Percentiles rank a stretch among this genome's conserved stretches.
These are phyloP conservation scores for Bovichtus variegatus DNA, from an alignment of 2,797 vertebrate genomes.

Conservation along the genomic window DNA sequence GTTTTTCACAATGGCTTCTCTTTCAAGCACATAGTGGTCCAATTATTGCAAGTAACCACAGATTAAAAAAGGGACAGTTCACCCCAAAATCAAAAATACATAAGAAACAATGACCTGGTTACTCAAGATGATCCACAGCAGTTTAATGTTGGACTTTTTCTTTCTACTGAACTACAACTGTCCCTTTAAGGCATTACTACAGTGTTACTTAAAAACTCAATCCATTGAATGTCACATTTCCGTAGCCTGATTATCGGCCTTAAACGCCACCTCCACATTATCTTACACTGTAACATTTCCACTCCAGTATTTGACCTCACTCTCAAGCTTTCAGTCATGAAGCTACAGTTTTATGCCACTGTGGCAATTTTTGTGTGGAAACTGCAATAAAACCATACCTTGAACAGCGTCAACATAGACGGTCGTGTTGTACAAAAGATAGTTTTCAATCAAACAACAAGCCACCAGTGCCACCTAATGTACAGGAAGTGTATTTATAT, in stretches of 20 bases:
- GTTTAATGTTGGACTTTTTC: too few relatives aligned
- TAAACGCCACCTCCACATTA: neutral
- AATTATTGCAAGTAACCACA: neutral
- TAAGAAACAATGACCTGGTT: too few relatives aligned
- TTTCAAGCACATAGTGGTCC: neutral
- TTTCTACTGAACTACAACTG: too few relatives aligned
- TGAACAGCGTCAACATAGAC: neutral
- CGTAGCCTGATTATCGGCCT: neutral
- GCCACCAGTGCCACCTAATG: slow-evolving; percentile 46
- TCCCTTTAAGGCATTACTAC: neutral
- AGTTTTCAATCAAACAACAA: neutral
- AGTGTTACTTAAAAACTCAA: neutral
- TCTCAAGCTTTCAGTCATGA: neutral
- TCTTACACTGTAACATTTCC: neutral
- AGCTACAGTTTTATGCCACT: neutral
- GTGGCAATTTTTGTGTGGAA: neutral
- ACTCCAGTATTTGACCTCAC: neutral
- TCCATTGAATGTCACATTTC: neutral
- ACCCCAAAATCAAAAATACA: too few relatives aligned
- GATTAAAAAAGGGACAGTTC: neutral
- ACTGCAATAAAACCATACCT: neutral
- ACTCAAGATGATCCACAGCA: too few relatives aligned
- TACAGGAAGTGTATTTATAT: neutral
- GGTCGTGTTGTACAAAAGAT: neutral
- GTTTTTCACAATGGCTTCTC: neutral